Evolutionary conservation across 2,888 invertebrate species (phyloP).

Genomic region (Plutella xylostella): DNA sequence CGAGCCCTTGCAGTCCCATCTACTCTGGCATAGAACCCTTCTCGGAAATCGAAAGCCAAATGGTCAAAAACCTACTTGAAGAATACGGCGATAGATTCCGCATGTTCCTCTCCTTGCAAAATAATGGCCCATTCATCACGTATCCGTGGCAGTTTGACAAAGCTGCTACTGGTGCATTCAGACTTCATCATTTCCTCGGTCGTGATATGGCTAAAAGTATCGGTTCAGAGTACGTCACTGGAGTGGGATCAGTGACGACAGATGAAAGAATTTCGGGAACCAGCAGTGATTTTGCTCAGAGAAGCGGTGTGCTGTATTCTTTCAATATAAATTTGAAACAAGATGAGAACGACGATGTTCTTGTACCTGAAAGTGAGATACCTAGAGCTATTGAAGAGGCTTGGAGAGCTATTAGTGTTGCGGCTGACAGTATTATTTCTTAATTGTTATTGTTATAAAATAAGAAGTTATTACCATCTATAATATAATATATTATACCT

Average conservation of each 20-base stretch:
- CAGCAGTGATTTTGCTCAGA: constrained; percentile 39
- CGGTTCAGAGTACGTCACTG: constrained; percentile 29
- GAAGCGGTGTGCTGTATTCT: constrained; percentile 31
- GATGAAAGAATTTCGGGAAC: constrained; percentile 49
- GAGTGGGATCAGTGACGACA: constrained; percentile 33
- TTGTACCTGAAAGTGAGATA: constrained; percentile 39
- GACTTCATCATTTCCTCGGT: constrained; percentile 37
- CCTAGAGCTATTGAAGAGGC: constrained; percentile 33
- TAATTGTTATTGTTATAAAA: background rate
- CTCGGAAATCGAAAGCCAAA: constrained; percentile 75
- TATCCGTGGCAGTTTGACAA: constrained; percentile 77
- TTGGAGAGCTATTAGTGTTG: constrained; percentile 39
- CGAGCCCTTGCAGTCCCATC: constrained; percentile 71
- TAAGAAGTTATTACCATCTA: constrained; percentile 10
- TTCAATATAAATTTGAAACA: constrained; percentile 40
- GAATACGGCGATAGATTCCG: constrained; percentile 53
- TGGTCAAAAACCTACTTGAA: constrained; percentile 68
- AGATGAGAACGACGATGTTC: constrained; percentile 29
- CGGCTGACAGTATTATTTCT: constrained; percentile 22
- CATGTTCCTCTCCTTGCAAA: constrained; percentile 80
- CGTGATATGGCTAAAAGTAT: constrained; percentile 35
- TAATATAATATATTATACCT: no score
- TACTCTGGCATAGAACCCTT: constrained; percentile 72
- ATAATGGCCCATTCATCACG: constrained; percentile 75
- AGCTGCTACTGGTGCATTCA: constrained; percentile 47